These are phyloP conservation scores for Melitaea athalia DNA, from an alignment of 2,888 invertebrate species.

Conservation along the genomic window DNA sequence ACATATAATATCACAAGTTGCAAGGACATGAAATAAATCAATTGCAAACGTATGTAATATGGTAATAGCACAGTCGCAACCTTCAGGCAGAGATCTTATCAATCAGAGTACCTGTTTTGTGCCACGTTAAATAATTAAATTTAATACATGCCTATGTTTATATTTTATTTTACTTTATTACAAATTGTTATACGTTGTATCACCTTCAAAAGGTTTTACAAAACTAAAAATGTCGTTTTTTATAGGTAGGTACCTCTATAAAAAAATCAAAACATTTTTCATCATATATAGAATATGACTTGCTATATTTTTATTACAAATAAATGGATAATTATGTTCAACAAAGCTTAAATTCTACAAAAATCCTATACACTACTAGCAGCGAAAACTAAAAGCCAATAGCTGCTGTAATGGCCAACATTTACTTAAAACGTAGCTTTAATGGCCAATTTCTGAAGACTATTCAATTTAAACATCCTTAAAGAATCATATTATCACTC, in stretches of 20 bases:
- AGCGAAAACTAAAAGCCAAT: not conserved
- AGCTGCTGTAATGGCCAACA: not conserved
- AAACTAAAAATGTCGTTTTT: not conserved
- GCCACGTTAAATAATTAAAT: conserved; percentile 24
- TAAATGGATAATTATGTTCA: too few relatives aligned
- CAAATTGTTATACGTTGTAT: not conserved
- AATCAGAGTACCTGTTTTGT: conserved; percentile 25
- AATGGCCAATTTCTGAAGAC: too few relatives aligned
- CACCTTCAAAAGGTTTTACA: not conserved
- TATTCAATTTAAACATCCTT: too few relatives aligned
- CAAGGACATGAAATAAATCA: conserved; percentile 40
- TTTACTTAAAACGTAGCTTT: not conserved
- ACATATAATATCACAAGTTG: conserved; percentile 29
- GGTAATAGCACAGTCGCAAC: conserved; percentile 36
- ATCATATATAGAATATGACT: too few relatives aligned
- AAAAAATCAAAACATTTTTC: not conserved
- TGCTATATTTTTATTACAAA: too few relatives aligned
- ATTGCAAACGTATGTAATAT: conserved; percentile 43
- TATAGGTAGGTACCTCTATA: not conserved
- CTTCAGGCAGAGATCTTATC: conserved; percentile 41
- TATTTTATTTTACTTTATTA: conserved; percentile 20
- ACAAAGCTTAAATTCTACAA: too few relatives aligned
- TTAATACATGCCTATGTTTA: conserved; percentile 27
- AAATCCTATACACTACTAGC: too few relatives aligned
- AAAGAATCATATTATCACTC: too few relatives aligned